A percentile compares a stretch with the other conserved stretches of the same genome.
phyloP scores from a whole-genome alignment of 2,888 invertebrate species.

The Proisotoma minuta region DNA sequence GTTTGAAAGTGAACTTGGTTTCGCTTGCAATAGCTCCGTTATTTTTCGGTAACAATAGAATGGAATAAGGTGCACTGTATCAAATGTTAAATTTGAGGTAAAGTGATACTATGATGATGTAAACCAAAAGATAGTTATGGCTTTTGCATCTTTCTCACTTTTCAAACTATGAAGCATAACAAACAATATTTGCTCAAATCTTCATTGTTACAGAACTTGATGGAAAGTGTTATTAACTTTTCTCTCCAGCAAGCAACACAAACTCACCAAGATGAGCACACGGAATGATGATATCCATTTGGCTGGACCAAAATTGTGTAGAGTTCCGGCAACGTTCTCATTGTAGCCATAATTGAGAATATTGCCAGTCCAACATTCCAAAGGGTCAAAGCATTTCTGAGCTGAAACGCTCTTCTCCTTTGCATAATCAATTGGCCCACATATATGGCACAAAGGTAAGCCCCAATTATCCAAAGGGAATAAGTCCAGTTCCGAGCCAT shows the following conservation, averaged over 20 bases:
- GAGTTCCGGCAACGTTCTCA: slow-evolving; percentile 31
- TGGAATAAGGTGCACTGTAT: no score
- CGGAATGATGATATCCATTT: slow-evolving; percentile 34
- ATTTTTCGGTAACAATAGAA: no score
- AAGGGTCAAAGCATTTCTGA: slow-evolving; percentile 24
- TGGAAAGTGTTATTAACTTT: no score
- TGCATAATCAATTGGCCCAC: slow-evolving; percentile 30
- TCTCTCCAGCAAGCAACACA: no score
- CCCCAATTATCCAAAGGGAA: slow-evolving; percentile 23
- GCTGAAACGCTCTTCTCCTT: slow-evolving; percentile 24
- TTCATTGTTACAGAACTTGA: no score
- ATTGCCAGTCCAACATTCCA: slow-evolving; percentile 36
- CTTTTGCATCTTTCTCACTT: no score
- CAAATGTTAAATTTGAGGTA: no score
- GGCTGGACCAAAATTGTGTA: slow-evolving; percentile 20
- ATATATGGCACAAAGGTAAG: slow-evolving; percentile 28
- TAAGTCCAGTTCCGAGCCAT: slow-evolving; percentile 32
- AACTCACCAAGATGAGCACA: slow-evolving; percentile 35
- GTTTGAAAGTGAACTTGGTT: neutral
- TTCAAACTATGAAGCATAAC: no score
- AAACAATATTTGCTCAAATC: no score
- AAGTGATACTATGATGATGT: no score
- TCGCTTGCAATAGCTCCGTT: neutral
- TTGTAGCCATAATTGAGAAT: slow-evolving; percentile 33
- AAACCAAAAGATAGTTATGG: no score